Percentiles rank a stretch among this genome's conserved stretches.
These are phyloP conservation scores for Drosophila melanica DNA, from an alignment of 1,140 invertebrate species.

Conservation along the genomic window DNA sequence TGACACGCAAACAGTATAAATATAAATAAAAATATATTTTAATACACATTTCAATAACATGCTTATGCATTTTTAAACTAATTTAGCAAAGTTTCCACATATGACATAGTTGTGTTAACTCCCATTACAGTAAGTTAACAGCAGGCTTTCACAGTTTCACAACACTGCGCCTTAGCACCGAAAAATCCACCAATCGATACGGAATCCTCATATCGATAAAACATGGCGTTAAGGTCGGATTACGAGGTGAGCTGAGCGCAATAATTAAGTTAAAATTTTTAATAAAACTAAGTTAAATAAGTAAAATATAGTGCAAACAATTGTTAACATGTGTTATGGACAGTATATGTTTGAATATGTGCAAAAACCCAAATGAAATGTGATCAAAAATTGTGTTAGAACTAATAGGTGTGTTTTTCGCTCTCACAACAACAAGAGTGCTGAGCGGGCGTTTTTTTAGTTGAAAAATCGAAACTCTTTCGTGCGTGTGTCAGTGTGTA, in stretches of 20 bases:
- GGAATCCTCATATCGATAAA: slow-evolving; percentile 48
- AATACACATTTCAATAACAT: too few species aligned
- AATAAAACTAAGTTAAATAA: slow-evolving; percentile 71
- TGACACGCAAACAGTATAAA: too few species aligned
- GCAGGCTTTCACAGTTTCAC: background rate
- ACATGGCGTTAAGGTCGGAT: slow-evolving; percentile 84
- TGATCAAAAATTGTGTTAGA: slow-evolving; percentile 26
- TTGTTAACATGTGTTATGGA: slow-evolving; percentile 38
- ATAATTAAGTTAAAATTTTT: slow-evolving; percentile 52
- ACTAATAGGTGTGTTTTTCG: slow-evolving; percentile 47
- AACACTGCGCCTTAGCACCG: slow-evolving; percentile 14
- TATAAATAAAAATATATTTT: too few species aligned
- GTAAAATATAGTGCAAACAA: slow-evolving; percentile 57
- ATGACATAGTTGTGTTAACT: slow-evolving; percentile 19
- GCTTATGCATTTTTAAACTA: background rate
- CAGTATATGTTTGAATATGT: slow-evolving; percentile 5
- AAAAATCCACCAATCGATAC: slow-evolving; percentile 34
- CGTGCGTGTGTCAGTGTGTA: slow-evolving; percentile 34
- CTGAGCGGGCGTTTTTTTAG: slow-evolving; percentile 74
- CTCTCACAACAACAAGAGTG: slow-evolving; percentile 42
- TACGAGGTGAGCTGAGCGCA: slow-evolving; percentile 78
- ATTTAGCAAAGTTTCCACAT: background rate
- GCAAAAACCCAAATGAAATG: background rate
- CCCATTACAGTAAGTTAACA: slow-evolving; percentile 1
- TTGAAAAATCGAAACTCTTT: slow-evolving; percentile 69